Conservation (phyloP, 2,113 vertebrate species). For the Cercocebus atys region DNA sequence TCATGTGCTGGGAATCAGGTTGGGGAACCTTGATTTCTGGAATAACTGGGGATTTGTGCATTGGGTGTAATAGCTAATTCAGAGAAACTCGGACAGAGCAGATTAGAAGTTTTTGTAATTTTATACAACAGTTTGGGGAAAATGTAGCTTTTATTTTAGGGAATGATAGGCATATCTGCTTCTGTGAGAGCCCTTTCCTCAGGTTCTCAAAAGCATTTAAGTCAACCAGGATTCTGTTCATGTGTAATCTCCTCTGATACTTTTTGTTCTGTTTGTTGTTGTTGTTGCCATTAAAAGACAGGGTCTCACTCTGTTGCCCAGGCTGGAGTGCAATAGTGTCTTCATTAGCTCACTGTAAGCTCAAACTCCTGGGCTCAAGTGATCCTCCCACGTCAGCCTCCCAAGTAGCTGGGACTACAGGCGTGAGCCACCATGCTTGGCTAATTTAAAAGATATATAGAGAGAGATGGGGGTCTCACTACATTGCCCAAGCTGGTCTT, state of each 20-base stretch:
- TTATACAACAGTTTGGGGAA: slow-evolving; percentile 46
- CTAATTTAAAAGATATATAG: too few relatives aligned
- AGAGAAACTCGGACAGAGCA: slow-evolving; percentile 61
- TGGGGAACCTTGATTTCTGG: neutral
- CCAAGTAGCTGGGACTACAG: too few relatives aligned
- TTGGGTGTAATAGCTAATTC: neutral
- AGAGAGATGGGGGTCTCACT: too few relatives aligned
- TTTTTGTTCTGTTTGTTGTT: neutral
- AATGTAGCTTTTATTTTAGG: slow-evolving; percentile 66
- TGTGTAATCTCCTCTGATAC: slow-evolving; percentile 21
- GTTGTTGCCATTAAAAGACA: too few relatives aligned
- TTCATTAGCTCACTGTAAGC: too few relatives aligned
- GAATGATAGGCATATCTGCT: neutral
- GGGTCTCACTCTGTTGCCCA: too few relatives aligned
- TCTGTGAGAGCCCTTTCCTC: slow-evolving; percentile 36
- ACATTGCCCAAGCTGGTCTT: too few relatives aligned
- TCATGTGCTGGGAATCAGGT: neutral
- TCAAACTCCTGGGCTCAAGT: too few relatives aligned
- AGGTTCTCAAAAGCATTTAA: slow-evolving; percentile 62
- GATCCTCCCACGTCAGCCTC: too few relatives aligned
- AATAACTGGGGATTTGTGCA: neutral
- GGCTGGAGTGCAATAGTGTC: too few relatives aligned
- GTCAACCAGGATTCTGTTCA: neutral
- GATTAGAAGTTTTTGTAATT: slow-evolving; percentile 49
- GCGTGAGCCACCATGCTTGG: too few relatives aligned